Evolutionary conservation across 2,113 vertebrate genomes (phyloP).

Genomic region (Dissostichus mawsoni): DNA sequence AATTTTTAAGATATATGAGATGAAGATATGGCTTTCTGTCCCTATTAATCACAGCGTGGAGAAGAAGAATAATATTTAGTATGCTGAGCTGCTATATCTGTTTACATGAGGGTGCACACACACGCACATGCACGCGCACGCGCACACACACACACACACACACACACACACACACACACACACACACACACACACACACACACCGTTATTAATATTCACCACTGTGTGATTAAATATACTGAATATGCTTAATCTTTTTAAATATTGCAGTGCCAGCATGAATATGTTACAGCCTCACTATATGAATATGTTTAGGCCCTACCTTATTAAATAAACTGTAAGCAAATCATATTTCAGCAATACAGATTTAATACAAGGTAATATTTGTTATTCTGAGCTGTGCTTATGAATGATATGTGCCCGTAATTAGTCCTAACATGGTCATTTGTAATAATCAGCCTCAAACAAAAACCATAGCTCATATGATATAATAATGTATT

Average conservation of each 20-base stretch:
- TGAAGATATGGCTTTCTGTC: neutral
- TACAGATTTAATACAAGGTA: conserved; percentile 18
- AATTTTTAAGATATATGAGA: conserved; percentile 2
- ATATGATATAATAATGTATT: conserved; percentile 43
- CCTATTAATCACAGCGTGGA: conserved; percentile 1
- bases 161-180: neutral
- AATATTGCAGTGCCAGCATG: conserved; percentile 43
- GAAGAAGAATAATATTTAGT: neutral
- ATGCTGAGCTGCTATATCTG: neutral
- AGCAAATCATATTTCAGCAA: conserved; percentile 46
- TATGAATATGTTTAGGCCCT: conserved; percentile 27
- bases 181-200: neutral
- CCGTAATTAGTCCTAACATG: conserved; percentile 34
- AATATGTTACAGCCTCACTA: conserved; percentile 39
- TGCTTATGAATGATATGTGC: conserved; percentile 42
- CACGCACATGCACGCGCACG: conserved; percentile 9
- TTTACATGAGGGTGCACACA: neutral
- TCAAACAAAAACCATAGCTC: conserved; percentile 31
- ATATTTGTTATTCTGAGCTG: conserved; percentile 27
- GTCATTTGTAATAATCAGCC: conserved; percentile 55
- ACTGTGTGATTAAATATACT: conserved; percentile 47
- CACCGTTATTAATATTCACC: conserved; percentile 31
- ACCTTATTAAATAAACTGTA: conserved; percentile 48
- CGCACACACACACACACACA: conserved; percentile 8
- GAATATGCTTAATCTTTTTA: conserved; percentile 54